Base-by-base conservation (phyloP, 2,113 vertebrate genomes). In the Nesogale talazaci region DNA sequence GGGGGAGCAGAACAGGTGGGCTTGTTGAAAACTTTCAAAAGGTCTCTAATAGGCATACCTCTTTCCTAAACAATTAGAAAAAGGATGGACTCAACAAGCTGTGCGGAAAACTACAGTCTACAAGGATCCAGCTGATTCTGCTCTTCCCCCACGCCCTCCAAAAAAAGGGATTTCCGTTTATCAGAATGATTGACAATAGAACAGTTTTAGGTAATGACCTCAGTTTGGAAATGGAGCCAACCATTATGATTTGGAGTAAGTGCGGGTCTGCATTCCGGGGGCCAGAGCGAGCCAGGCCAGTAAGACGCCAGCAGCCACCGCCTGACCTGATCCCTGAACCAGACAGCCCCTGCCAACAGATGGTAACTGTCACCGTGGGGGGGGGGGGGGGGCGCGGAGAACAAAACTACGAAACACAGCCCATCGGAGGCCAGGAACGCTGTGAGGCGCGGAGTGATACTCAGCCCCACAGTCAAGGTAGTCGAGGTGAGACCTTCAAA, bases 21-120 rank as follows among this genome's bases (percentile, higher is more conserved):
- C 20, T 86, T 52, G 9, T 83, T 11, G 29, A 83, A 46, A 70
- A 65, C 20, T 57, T 69, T 83, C 20, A 61, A 61, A 79, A 56
- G 40, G 11, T 25, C 72, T 78, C 78, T 27, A 40, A 20, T 34
- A 78, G 25, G 22, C 5, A 52, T n/a, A 3, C 5, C 11, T 75
- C 80, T 94, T 34, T 52, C n/a, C n/a, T 76, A 75, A 90, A 81
- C 57, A 36, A 34, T 79, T 6, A 52, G 46, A 40, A 81, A 75
- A 42, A n/a, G n/a, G 38, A 74, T 1, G 56, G 27, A 40, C 38
- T 57, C 8, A 80, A 46, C 61, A 80, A 8, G 57, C 36, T 34
- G 23, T 81, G 42, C 34, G 31, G 42, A 83, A 31, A 59, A 29
- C 1, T 15, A 36, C 14, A 59, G 23, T 81, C n/a, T 20, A 9